Conservation (phyloP, 1,140 invertebrate species). For the Dendroctonus ponderosae region DNA sequence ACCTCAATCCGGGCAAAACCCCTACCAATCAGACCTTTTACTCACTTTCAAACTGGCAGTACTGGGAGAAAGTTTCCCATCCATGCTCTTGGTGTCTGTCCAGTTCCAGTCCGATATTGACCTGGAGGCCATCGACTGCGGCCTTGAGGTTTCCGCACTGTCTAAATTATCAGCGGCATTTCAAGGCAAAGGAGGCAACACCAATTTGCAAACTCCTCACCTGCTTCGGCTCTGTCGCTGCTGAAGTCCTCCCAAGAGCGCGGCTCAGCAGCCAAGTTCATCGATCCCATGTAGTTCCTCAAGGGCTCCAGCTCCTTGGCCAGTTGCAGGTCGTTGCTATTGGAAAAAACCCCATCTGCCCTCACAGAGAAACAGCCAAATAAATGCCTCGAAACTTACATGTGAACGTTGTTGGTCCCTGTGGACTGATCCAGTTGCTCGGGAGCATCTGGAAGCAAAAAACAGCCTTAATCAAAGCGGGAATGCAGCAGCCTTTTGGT, state of each 20-base stretch:
- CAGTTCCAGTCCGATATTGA: conserved; percentile 46
- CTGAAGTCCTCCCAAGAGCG: conserved; percentile 37
- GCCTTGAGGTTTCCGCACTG: conserved; percentile 36
- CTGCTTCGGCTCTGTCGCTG: conserved; percentile 29
- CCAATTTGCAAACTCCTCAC: conserved; percentile 4
- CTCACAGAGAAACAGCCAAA: too few relatives aligned
- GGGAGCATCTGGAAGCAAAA: too few relatives aligned
- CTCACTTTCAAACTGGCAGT: conserved; percentile 40
- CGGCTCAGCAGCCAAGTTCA: conserved; percentile 33
- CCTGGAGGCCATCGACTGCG: conserved; percentile 43
- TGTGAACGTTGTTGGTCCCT: too few relatives aligned
- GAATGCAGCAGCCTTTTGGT: too few relatives aligned
- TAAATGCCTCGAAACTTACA: too few relatives aligned
- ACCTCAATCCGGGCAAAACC: too few relatives aligned
- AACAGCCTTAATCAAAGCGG: too few relatives aligned
- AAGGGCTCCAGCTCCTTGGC: conserved; percentile 43
- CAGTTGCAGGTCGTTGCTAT: conserved; percentile 43
- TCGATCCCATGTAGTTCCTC: conserved; percentile 36
- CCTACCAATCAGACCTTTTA: too few relatives aligned
- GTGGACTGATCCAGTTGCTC: too few relatives aligned
- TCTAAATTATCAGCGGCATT: conserved; percentile 18
- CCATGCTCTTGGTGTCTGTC: conserved; percentile 40
- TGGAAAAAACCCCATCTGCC: too few relatives aligned
- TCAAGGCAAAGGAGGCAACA: background rate
- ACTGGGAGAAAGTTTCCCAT: conserved; percentile 46